Evolutionary conservation across 2,888 invertebrate genomes (phyloP), one percentile per base, ranked within the genome.

Genomic region (Uropetala carovei): DNA sequence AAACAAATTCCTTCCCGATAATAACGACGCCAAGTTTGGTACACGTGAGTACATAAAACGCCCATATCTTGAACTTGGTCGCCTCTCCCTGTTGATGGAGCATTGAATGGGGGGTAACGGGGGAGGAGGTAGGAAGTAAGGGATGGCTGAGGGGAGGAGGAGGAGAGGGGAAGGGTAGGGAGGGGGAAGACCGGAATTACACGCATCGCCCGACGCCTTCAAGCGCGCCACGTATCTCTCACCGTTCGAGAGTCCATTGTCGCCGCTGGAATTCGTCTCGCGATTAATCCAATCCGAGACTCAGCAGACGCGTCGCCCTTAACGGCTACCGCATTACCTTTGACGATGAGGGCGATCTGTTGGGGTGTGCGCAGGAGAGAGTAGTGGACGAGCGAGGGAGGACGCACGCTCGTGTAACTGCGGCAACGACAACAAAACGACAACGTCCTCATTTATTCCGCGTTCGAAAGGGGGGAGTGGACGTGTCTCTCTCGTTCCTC

Each of bases 301-400:
- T 22, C 60, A n/a, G 18, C n/a, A 86, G 86, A 43, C 60, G 64
- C 64, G 60, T 64, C 89, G 30, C 27, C 59, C 60, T 14, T n/a
- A 68, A 68, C 68, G 68, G 11, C 85, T 86, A 64, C 86, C 56
- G 59, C 64, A 89, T 89, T 89, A 89, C 89, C 64, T 64, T 64
- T 75, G 75, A 75, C 18, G 75, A 75, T 9, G 68, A 68, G n/a
- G 68, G 22, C 75, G 22, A 75, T 22, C 75, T 75, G 75, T 75
- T 22, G 75, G 75, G n/a, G 75, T 5, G 64, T 16, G 18, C n/a
- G 83, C 56, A 18, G 56, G 43, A 83, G 57, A 30, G 83, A 83
- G 83, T 43, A 43, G 83, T 57, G 83, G 83, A 9, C 83, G 83
- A 57, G 30, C 14, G 9, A 16, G 10, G 5, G n/a, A 10, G 3